Percentiles rank a stretch among this genome's conserved stretches.
Conservation (phyloP, 2,797 vertebrate species). For the Periparus ater region DNA sequence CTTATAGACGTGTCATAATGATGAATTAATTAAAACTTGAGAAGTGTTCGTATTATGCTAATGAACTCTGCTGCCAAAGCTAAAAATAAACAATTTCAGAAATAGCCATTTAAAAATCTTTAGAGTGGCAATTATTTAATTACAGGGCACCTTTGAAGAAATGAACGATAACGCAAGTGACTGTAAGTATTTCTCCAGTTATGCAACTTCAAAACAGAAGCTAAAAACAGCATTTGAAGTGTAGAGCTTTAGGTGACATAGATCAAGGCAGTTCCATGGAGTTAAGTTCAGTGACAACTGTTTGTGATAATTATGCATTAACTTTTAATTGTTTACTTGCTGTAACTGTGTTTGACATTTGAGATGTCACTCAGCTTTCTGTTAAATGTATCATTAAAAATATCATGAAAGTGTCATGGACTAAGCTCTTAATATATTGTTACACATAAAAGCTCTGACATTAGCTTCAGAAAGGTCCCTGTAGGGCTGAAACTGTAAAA, state of each 20-base stretch:
- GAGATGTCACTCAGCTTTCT: neutral
- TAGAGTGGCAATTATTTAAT: slow-evolving; percentile 33
- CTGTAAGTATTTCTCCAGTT: neutral
- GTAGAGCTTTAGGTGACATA: neutral
- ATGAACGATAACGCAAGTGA: neutral
- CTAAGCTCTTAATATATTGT: neutral
- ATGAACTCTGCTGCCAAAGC: neutral
- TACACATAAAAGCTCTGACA: neutral
- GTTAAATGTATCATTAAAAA: neutral
- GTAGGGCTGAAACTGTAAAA: neutral
- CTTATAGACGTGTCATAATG: neutral
- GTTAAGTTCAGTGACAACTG: neutral
- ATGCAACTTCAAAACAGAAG: neutral
- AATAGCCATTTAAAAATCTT: neutral
- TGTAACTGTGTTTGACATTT: neutral
- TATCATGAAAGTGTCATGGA: neutral
- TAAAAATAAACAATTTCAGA: slow-evolving; percentile 37
- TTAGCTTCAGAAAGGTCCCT: neutral
- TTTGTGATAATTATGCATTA: neutral
- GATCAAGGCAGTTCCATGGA: neutral
- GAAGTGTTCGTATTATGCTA: neutral
- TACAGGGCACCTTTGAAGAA: neutral
- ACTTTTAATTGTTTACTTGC: neutral
- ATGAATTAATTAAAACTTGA: slow-evolving; percentile 9
- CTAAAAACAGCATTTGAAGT: neutral